These are phyloP conservation scores for Mesorhabditis spiculigera DNA, from an alignment of 2,888 invertebrate genomes.

Conservation along the genomic window DNA sequence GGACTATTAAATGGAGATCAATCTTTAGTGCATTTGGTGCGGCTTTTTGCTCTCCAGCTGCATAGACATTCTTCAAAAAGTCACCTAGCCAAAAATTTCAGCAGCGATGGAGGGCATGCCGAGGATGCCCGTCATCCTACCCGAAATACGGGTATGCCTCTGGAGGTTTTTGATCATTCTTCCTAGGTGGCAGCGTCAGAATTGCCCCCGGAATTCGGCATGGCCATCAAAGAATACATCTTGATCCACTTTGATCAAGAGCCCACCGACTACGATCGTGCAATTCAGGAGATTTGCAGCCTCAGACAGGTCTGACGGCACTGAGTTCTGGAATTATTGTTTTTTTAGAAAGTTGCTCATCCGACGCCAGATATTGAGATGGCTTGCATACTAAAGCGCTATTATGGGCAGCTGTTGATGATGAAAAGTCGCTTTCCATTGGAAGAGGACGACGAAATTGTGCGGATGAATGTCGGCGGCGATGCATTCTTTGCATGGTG, in stretches of 20 bases:
- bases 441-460: conserved; percentile 71
- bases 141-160: conserved; percentile 67
- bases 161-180: neutral
- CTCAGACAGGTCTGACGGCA: conserved; percentile 68
- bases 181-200: conserved; percentile 68
- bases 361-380: conserved; percentile 62
- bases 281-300: conserved; percentile 80
- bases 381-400: conserved; percentile 78
- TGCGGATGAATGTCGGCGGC: neutral
- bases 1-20: too few relatives aligned
- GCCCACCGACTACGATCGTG: conserved; percentile 81
- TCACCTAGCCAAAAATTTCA: too few relatives aligned
- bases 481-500: neutral
- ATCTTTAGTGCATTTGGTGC: too few relatives aligned
- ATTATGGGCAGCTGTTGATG: conserved; percentile 88
- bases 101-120: conserved; percentile 88
- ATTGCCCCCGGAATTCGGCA: conserved; percentile 77
- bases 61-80: too few relatives aligned
- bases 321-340: conserved; percentile 10
- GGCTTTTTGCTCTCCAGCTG: too few relatives aligned
- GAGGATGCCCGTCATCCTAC: conserved; percentile 84
- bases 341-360: conserved; percentile 28
- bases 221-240: conserved; percentile 84
- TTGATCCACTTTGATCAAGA: conserved; percentile 87
- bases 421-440: conserved; percentile 85